Evolutionary conservation across 2,888 invertebrate species (phyloP), one percentile per base, ranked within the genome.

Genomic region (Tricholauxania praeusta): DNA sequence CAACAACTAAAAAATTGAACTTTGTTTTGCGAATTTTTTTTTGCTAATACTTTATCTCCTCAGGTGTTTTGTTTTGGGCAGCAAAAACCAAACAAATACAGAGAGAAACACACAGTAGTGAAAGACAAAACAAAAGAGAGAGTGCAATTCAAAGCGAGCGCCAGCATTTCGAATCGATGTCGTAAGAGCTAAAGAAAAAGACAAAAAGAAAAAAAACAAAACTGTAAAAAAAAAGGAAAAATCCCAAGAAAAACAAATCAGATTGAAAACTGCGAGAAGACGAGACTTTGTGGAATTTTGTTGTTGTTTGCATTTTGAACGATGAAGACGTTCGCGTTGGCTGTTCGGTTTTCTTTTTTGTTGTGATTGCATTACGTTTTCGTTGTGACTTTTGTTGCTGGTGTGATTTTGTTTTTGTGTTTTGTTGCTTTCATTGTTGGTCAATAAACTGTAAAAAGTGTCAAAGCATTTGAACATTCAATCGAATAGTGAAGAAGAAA

Each of bases 261-360:
- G 32, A 55, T 32, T 66, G 17, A 64, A 49, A 49, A 32, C 14
- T 39, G 28, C 19, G 57, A 62, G 64, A 64, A 64, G 51, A 64
- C 64, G 53, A 32, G 55, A 53, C n/a, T 63, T 48, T 51, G 49
- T 65, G 55, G 39, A 39, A 47, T 53, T 15, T 73, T 73, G 75
- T 77, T 77, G 74, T 71, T 74, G 75, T 75, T 76, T 76, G 75
- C 74, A 72, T 75, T 75, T 70, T 51, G 67, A 73, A 72, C 75
- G 74, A 75, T 75, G 72, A 74, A 78, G 78, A 76, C 76, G 78
- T 57, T 48, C 17, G 15, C 51, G 49, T 17, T n/a, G 12, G 59
- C 48, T 57, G 59, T 48, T 65, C 28, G 6, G 7, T 14, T 6
- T 59, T 59, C 19, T 12, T n/a, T 59, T n/a, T 39, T 39, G 6